A percentile compares a stretch with the other conserved stretches of the same genome.
These are phyloP conservation scores for Anarhynchus alexandrinus DNA, from an alignment of 2,113 vertebrate genomes.

Conservation along the genomic window DNA sequence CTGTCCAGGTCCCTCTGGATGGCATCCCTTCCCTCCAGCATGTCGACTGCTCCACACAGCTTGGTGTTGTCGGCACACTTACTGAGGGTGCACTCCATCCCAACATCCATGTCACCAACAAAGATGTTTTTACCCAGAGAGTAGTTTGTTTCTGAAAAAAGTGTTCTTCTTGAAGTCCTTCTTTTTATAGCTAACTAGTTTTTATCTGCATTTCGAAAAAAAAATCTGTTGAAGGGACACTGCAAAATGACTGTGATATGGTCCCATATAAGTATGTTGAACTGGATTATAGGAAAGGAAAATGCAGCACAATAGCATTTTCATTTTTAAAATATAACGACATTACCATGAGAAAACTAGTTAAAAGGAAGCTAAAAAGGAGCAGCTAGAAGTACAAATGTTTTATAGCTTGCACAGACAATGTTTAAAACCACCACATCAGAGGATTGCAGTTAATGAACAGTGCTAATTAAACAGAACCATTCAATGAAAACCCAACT, in stretches of 20 bases:
- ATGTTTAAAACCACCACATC: conserved; percentile 60
- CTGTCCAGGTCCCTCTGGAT: too few relatives aligned
- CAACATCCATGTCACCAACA: too few relatives aligned
- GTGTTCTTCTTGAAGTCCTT: background rate
- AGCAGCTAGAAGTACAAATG: background rate
- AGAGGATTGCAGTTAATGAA: conserved; percentile 24
- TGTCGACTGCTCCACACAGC: too few relatives aligned
- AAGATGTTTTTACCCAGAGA: background rate
- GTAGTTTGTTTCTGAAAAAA: background rate
- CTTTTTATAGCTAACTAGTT: background rate
- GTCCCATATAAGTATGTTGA: background rate
- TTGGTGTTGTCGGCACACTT: too few relatives aligned
- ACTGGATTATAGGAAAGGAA: background rate
- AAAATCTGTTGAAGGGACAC: background rate
- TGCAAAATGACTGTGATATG: background rate
- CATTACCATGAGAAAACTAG: background rate
- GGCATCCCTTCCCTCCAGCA: too few relatives aligned
- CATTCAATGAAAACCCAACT: conserved; percentile 22
- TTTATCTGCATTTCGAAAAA: background rate
- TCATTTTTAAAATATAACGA: background rate
- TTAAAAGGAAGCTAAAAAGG: conserved; percentile 22
- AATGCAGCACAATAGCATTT: background rate
- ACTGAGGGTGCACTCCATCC: too few relatives aligned
- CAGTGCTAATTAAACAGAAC: conserved; percentile 38
- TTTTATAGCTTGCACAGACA: background rate